phyloP scores from a whole-genome alignment of 2,797 vertebrate species.

The Spea hammondii region DNA sequence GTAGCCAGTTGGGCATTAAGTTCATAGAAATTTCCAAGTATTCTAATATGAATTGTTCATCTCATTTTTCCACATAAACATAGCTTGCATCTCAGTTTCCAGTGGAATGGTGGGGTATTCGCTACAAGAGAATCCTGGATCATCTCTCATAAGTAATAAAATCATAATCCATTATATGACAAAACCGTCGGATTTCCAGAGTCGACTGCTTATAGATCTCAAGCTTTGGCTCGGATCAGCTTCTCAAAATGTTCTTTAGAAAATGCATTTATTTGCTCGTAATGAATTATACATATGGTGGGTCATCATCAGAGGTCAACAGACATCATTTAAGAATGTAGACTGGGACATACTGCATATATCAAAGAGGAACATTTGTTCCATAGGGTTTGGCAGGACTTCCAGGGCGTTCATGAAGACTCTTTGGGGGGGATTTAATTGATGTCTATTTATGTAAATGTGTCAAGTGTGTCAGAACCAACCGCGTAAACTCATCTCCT shows the following conservation, averaged over 20 bases:
- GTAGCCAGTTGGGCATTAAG: slow-evolving; percentile 35
- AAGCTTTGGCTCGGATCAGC: slow-evolving; percentile 13
- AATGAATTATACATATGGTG: not conserved
- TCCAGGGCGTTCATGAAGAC: too few species aligned
- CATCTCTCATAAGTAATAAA: slow-evolving; percentile 32
- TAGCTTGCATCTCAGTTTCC: slow-evolving; percentile 33
- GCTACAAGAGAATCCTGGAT: slow-evolving; percentile 29
- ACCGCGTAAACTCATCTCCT: too few species aligned
- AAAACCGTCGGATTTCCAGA: slow-evolving; percentile 35
- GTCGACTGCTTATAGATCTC: slow-evolving; percentile 24
- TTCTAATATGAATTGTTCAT: slow-evolving; percentile 21
- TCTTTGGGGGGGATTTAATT: too few species aligned
- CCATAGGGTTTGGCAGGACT: too few species aligned
- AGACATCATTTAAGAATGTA: not conserved
- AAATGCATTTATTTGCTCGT: slow-evolving; percentile 3
- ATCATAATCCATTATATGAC: slow-evolving; percentile 33
- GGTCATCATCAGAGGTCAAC: not conserved
- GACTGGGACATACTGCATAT: too few species aligned
- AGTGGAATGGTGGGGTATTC: slow-evolving; percentile 14
- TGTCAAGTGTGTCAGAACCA: too few species aligned
- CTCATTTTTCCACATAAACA: slow-evolving; percentile 46
- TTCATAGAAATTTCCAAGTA: slow-evolving; percentile 43
- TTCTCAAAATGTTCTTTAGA: slow-evolving; percentile 30
- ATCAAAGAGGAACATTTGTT: too few species aligned
- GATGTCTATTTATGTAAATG: too few species aligned